These are phyloP conservation scores for Drosophila orena DNA, from an alignment of 1,140 invertebrate genomes.

Conservation along the genomic window DNA sequence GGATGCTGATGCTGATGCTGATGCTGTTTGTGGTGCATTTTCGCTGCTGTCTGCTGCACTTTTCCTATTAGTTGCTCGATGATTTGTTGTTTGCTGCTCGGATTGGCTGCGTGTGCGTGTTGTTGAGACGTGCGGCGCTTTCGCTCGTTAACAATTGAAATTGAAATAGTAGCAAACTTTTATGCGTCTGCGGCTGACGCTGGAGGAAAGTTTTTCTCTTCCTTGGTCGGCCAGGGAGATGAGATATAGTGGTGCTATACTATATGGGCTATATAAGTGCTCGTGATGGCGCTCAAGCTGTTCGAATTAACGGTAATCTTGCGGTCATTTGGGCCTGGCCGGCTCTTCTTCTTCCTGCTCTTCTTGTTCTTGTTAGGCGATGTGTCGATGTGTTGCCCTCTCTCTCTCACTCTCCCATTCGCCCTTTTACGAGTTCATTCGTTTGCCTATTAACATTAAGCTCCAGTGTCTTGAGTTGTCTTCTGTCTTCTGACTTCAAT, in stretches of 20 bases:
- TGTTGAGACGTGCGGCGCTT: slow-evolving; percentile 77
- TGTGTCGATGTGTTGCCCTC: slow-evolving; percentile 19
- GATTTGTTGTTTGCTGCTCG: slow-evolving; percentile 13
- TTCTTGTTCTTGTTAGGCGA: slow-evolving; percentile 18
- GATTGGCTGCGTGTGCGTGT: slow-evolving; percentile 38
- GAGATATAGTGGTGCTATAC: not conserved
- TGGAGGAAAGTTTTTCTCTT: slow-evolving; percentile 65
- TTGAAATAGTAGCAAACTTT: slow-evolving; percentile 76
- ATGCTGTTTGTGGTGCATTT: slow-evolving; percentile 58
- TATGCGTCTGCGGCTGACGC: slow-evolving; percentile 58
- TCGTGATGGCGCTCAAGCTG: slow-evolving; percentile 41
- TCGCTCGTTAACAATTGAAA: slow-evolving; percentile 84
- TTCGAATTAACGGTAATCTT: slow-evolving; percentile 71
- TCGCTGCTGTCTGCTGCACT: slow-evolving; percentile 68
- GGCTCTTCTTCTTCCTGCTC: slow-evolving; percentile 22
- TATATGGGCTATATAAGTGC: slow-evolving; percentile 26
- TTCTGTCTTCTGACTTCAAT: not conserved
- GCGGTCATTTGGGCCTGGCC: slow-evolving; percentile 48
- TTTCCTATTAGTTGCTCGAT: slow-evolving; percentile 29
- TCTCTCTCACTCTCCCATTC: slow-evolving; percentile 9
- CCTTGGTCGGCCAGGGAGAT: no score
- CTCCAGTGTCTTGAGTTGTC: not conserved
- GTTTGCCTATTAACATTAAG: slow-evolving; percentile 62
- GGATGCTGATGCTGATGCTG: not conserved
- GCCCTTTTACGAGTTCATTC: slow-evolving; percentile 79